Evolutionary conservation across 2,113 vertebrate species (phyloP).

Genomic region (Paramormyrops kingsleyae): DNA sequence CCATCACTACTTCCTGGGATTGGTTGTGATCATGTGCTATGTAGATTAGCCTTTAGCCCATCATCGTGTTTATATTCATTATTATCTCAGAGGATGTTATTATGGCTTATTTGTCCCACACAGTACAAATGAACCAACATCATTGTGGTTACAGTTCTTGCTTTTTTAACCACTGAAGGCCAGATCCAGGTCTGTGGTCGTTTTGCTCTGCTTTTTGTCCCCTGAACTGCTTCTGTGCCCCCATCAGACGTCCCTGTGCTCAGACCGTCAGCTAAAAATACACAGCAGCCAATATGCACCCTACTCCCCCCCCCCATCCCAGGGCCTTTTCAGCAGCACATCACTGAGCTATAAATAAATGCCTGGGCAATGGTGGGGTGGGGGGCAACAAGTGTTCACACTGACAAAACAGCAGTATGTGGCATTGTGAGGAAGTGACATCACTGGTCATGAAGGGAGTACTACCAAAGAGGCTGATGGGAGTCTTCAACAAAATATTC

Average conservation of each 20-base stretch:
- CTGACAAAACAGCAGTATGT: conserved; percentile 10
- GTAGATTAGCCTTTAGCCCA: not conserved
- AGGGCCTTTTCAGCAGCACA: conserved; percentile 1
- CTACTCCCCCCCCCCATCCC: not conserved
- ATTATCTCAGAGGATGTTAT: not conserved
- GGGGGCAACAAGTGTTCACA: conserved; percentile 9
- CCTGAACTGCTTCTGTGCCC: not conserved
- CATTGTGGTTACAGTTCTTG: not conserved
- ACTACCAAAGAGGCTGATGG: not conserved
- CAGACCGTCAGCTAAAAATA: not conserved
- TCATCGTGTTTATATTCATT: not conserved
- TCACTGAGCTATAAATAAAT: conserved; percentile 18
- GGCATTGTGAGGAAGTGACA: conserved; percentile 14
- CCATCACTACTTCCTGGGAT: not conserved
- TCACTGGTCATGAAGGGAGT: not conserved
- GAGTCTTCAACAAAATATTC: not conserved
- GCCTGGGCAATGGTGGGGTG: not conserved
- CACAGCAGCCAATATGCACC: conserved; percentile 1
- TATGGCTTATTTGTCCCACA: not conserved
- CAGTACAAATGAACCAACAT: not conserved
- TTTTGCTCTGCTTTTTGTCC: not conserved
- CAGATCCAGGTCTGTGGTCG: not conserved
- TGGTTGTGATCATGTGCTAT: not conserved
- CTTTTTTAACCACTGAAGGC: not conserved
- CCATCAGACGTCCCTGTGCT: not conserved